A percentile compares a stretch with the other conserved stretches of the same genome.
phyloP scores from a whole-genome alignment of 2,797 vertebrate genomes.

The Lutjanus argentimaculatus region DNA sequence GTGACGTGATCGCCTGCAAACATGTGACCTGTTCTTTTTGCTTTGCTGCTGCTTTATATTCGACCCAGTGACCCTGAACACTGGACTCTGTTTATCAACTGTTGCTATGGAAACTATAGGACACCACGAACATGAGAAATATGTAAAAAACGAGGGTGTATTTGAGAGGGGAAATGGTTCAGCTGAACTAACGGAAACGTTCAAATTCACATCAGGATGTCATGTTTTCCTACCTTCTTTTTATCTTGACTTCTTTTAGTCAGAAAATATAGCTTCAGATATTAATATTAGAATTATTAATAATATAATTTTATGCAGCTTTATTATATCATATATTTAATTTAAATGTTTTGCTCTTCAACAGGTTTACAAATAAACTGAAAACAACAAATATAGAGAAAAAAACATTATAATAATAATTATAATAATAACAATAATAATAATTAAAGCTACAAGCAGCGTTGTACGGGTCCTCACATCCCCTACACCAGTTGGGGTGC shows the following conservation, averaged over 20 bases:
- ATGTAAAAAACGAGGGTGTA: slow-evolving; percentile 6
- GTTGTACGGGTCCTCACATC: no score
- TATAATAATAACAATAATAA: no score
- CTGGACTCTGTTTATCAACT: background rate
- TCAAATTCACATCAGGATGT: background rate
- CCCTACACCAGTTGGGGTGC: no score
- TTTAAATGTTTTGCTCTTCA: no score
- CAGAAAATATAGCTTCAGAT: background rate
- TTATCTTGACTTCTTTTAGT: background rate
- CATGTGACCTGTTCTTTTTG: no score
- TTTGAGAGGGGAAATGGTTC: background rate
- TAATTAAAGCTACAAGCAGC: no score
- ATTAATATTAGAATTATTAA: background rate
- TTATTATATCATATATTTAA: no score
- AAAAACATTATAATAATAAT: no score
- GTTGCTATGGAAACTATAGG: slow-evolving; percentile 1
- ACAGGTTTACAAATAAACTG: no score
- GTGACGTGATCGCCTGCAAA: no score
- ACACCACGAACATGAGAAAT: slow-evolving; percentile 26
- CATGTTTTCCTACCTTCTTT: background rate
- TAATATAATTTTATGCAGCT: no score
- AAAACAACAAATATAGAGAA: no score
- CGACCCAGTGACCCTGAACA: background rate
- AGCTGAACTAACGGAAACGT: background rate
- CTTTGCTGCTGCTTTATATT: background rate